These are phyloP conservation scores for Coleophora deauratella DNA, from an alignment of 2,888 invertebrate species.

Conservation along the genomic window DNA sequence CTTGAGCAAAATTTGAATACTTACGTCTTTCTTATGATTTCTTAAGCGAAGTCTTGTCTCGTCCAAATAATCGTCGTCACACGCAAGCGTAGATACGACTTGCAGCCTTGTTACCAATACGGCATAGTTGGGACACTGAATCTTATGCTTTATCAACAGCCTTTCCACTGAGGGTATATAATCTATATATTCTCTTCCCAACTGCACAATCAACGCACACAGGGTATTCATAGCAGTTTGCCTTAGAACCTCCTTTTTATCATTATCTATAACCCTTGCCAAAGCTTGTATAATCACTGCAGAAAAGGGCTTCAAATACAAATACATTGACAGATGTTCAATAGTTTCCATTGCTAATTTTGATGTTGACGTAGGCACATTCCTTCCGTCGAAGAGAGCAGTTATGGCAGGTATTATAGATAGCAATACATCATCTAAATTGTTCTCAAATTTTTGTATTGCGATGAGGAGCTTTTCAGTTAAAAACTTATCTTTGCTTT, in stretches of 20 bases:
- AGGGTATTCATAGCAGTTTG: constrained; percentile 92
- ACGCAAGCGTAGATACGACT: constrained; percentile 82
- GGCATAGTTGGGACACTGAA: constrained; percentile 84
- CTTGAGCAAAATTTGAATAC: constrained; percentile 18
- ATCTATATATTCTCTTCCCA: constrained; percentile 93
- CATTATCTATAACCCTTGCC: constrained; percentile 88
- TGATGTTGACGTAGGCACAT: constrained; percentile 85
- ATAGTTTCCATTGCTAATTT: constrained; percentile 88
- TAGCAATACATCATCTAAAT: constrained; percentile 95
- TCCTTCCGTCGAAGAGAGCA: constrained; percentile 89
- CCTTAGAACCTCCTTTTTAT: constrained; percentile 77
- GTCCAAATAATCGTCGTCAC: constrained; percentile 82
- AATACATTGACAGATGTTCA: constrained; percentile 88
- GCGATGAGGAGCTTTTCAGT: constrained; percentile 89
- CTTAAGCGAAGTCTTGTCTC: constrained; percentile 78
- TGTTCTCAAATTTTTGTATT: constrained; percentile 94
- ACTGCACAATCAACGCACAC: constrained; percentile 88
- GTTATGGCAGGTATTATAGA: constrained; percentile 96
- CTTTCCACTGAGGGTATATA: constrained; percentile 95
- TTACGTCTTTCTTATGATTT: constrained; percentile 81
- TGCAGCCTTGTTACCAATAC: constrained; percentile 83
- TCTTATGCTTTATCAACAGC: constrained; percentile 85
- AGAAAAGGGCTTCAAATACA: constrained; percentile 94
- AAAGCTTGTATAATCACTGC: constrained; percentile 95
- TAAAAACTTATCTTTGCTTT: constrained; percentile 86